Conservation (phyloP, 2,888 invertebrate genomes). For the Tinea pellionella region DNA sequence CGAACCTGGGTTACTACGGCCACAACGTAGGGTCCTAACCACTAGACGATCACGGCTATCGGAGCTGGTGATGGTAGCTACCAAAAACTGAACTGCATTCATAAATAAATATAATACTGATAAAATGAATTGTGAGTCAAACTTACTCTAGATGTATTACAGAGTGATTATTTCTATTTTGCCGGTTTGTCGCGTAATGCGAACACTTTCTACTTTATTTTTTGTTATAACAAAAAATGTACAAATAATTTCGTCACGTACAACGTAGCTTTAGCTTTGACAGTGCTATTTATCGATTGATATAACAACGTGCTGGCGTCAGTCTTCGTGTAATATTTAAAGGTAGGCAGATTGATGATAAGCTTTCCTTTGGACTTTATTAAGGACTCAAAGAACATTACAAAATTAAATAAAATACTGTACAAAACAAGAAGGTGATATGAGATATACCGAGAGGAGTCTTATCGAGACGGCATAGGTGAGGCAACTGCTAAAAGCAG, state of each 20-base stretch:
- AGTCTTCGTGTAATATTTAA: too few relatives aligned
- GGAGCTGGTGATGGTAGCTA: conserved; percentile 25
- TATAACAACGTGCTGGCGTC: too few relatives aligned
- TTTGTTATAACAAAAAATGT: neutral
- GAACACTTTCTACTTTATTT: neutral
- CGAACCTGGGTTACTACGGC: conserved; percentile 83
- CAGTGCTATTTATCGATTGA: too few relatives aligned
- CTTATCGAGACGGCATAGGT: too few relatives aligned
- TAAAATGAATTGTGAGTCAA: neutral
- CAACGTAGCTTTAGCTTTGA: neutral
- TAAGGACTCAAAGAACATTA: too few relatives aligned
- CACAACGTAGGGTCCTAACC: conserved; percentile 80
- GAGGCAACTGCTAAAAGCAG: too few relatives aligned
- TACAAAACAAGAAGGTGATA: too few relatives aligned
- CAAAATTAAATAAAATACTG: too few relatives aligned
- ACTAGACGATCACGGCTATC: conserved; percentile 78
- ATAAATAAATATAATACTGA: neutral
- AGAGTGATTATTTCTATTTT: neutral
- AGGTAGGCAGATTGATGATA: too few relatives aligned
- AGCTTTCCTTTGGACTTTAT: too few relatives aligned
- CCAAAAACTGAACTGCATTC: neutral
- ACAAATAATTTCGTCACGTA: neutral
- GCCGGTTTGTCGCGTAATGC: neutral
- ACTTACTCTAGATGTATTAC: neutral
- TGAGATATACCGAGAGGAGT: too few relatives aligned